phyloP scores from a whole-genome alignment of 2,888 invertebrate species.

The Prosapia bicincta region DNA sequence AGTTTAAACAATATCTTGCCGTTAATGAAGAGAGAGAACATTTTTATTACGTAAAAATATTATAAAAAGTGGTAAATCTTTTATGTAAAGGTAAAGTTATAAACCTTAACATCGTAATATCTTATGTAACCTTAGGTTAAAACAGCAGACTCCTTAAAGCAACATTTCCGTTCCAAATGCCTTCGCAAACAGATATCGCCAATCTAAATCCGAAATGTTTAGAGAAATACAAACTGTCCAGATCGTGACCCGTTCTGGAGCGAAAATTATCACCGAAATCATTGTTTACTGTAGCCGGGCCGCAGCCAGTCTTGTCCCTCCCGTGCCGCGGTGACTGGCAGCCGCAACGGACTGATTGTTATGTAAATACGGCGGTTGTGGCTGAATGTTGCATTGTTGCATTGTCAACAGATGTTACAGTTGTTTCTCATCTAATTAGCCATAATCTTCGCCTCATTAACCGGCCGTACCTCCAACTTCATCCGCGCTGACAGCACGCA shows the following conservation, averaged over 20 bases:
- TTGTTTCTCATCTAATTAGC: not conserved
- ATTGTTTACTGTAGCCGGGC: not conserved
- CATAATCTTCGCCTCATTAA: not conserved
- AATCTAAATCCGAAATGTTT: not conserved
- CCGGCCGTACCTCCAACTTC: not conserved
- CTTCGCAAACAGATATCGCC: not conserved
- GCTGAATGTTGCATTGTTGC: not conserved
- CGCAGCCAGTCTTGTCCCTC: not conserved
- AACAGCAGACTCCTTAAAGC: no score
- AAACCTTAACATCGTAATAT: no score
- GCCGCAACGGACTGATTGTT: not conserved
- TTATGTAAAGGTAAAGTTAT: no score
- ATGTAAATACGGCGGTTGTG: not conserved
- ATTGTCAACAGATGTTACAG: not conserved
- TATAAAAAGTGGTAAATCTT: no score
- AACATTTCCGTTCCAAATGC: no score
- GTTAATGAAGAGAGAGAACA: no score
- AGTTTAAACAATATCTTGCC: no score
- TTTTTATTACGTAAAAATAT: no score
- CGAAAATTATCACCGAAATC: not conserved
- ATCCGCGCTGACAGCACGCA: no score
- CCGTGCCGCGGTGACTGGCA: not conserved
- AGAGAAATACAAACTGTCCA: not conserved
- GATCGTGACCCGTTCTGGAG: not conserved
- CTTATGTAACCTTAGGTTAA: no score